Conservation (phyloP, 2,797 vertebrate genomes). For the Garrulus glandarius region DNA sequence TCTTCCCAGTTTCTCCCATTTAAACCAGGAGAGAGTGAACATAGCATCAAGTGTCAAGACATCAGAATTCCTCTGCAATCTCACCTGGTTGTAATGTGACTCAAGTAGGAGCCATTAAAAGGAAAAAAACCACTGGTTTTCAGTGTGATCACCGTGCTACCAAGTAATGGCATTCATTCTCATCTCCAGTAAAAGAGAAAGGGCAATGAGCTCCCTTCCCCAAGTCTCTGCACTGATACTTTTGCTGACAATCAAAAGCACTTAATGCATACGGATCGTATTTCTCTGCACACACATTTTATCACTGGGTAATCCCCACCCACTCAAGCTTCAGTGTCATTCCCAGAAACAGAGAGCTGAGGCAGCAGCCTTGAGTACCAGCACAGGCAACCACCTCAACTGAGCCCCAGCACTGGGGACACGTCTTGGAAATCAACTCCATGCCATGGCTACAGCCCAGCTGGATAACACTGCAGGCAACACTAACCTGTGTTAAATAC, state of each 20-base stretch:
- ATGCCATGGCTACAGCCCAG: rapidly evolving
- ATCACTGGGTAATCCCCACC: background rate
- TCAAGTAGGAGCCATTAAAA: background rate
- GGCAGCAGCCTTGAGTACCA: background rate
- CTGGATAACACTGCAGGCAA: background rate
- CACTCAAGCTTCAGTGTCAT: background rate
- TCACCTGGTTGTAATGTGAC: background rate
- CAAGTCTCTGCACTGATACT: background rate
- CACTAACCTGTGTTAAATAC: background rate
- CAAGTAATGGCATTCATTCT: background rate
- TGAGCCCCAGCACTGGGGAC: background rate
- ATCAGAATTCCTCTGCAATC: background rate
- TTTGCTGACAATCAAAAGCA: conserved; percentile 34
- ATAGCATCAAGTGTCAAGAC: background rate
- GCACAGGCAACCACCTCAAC: background rate
- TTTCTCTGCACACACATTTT: background rate
- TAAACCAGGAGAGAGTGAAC: background rate
- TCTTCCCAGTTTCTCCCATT: background rate
- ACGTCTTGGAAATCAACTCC: background rate
- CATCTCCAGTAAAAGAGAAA: background rate
- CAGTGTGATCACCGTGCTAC: background rate
- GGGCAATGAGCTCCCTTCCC: background rate
- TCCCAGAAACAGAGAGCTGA: background rate
- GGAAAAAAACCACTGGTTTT: background rate
- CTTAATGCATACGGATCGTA: background rate